A percentile compares a stretch with the other conserved stretches of the same genome.
These are phyloP conservation scores for Nycticorax nycticorax DNA, from an alignment of 2,113 vertebrate genomes.

Conservation along the genomic window DNA sequence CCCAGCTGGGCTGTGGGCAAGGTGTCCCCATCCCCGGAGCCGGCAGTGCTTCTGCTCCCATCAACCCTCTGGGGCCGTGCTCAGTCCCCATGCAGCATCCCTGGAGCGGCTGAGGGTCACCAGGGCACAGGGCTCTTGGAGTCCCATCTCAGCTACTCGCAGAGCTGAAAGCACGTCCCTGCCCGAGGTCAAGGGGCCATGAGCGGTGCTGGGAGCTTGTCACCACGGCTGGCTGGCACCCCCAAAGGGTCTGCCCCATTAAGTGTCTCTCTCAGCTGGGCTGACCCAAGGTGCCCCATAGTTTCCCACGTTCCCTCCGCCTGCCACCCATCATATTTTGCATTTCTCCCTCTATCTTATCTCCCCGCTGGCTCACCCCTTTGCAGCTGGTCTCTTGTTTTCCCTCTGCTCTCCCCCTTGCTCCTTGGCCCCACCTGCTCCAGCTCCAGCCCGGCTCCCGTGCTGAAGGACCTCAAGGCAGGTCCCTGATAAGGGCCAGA, in stretches of 20 bases:
- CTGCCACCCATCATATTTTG: constrained; percentile 48
- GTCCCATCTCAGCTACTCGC: neutral
- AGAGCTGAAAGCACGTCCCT: neutral
- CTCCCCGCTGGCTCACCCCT: neutral
- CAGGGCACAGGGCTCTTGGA: neutral
- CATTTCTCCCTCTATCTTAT: constrained; percentile 68
- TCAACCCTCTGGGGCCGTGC: neutral
- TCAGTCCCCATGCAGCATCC: neutral
- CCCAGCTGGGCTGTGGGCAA: neutral
- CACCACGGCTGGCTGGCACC: neutral
- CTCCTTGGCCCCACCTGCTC: constrained; percentile 44
- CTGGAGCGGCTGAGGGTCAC: neutral
- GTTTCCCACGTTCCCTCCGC: constrained; percentile 11
- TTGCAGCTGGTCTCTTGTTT: constrained; percentile 64
- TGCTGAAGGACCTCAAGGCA: constrained; percentile 27
- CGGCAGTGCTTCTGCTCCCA: neutral
- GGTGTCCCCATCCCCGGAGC: neutral
- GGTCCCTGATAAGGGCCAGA: constrained; percentile 61
- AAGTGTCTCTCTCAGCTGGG: neutral
- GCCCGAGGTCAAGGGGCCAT: neutral
- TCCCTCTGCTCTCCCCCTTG: neutral
- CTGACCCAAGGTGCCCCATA: neutral
- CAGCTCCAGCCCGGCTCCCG: neutral
- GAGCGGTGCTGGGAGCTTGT: neutral
- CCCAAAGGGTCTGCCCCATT: neutral